These are phyloP conservation scores for Archips xylosteana DNA, from an alignment of 2,888 invertebrate genomes.

Conservation along the genomic window DNA sequence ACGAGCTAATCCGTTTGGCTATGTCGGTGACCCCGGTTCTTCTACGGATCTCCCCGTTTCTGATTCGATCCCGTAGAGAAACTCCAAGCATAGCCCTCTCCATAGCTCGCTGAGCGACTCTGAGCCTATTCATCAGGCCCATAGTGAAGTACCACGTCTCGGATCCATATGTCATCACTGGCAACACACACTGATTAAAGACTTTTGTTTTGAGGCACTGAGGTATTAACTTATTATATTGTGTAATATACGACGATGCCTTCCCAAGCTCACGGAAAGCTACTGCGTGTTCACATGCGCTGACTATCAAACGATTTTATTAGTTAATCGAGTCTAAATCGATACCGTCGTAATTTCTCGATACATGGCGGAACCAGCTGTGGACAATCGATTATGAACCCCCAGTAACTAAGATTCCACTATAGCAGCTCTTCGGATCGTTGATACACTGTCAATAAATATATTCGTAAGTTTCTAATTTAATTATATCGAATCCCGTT, in stretches of 20 bases:
- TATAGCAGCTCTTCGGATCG: slow-evolving; percentile 50
- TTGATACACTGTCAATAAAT: slow-evolving; percentile 42
- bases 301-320: slow-evolving; percentile 34
- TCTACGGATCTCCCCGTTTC: too few species aligned
- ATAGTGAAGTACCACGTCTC: too few species aligned
- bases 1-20: too few species aligned
- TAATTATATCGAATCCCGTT: neutral
- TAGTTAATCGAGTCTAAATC: slow-evolving; percentile 46
- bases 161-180: too few species aligned
- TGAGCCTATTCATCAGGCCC: too few species aligned
- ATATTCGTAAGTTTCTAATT: neutral
- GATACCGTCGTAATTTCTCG: slow-evolving; percentile 47
- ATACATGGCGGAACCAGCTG: slow-evolving; percentile 47
- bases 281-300: slow-evolving; percentile 50
- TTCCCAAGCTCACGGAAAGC: slow-evolving; percentile 14
- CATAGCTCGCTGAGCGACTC: too few species aligned
- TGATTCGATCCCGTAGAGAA: too few species aligned
- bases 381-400: slow-evolving; percentile 61
- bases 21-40: too few species aligned
- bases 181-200: too few species aligned
- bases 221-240: neutral
- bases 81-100: too few species aligned
- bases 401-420: slow-evolving; percentile 55
- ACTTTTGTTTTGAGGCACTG: too few species aligned
- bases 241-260: neutral